Evolutionary conservation across 2,113 vertebrate genomes (phyloP).

Genomic region (Grallaria varia): DNA sequence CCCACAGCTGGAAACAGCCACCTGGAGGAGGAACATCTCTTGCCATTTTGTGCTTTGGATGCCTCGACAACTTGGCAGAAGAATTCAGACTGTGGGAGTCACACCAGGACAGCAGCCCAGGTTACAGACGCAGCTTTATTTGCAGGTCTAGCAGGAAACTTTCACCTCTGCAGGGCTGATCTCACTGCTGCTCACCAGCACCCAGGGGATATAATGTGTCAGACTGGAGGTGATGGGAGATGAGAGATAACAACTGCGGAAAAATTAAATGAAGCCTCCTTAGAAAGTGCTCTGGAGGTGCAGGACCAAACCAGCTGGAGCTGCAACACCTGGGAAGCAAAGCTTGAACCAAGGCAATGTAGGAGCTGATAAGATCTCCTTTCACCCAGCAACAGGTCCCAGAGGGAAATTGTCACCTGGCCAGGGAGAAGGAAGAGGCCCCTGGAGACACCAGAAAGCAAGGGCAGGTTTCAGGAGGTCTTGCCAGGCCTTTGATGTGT

Average conservation of each 20-base stretch:
- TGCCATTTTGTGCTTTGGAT: background rate
- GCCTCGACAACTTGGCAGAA: background rate
- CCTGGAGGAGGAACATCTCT: background rate
- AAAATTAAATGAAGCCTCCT: background rate
- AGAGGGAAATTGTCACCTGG: background rate
- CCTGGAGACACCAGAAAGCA: background rate
- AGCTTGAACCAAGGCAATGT: background rate
- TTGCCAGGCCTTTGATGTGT: background rate
- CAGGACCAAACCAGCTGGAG: background rate
- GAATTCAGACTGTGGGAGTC: background rate
- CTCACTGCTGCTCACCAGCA: background rate
- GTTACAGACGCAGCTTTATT: background rate
- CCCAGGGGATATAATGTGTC: background rate
- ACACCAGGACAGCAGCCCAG: background rate
- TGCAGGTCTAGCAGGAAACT: background rate
- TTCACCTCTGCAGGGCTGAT: background rate
- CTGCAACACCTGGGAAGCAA: background rate
- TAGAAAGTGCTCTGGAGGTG: background rate
- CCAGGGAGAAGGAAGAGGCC: background rate
- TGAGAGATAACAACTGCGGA: background rate
- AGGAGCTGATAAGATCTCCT: background rate
- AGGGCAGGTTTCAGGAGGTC: background rate
- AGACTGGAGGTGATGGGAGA: background rate
- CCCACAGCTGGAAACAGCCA: background rate
- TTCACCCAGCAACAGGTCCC: constrained; percentile 29